phyloP scores from a whole-genome alignment of 2,888 invertebrate species.

The Philonicus albiceps region DNA sequence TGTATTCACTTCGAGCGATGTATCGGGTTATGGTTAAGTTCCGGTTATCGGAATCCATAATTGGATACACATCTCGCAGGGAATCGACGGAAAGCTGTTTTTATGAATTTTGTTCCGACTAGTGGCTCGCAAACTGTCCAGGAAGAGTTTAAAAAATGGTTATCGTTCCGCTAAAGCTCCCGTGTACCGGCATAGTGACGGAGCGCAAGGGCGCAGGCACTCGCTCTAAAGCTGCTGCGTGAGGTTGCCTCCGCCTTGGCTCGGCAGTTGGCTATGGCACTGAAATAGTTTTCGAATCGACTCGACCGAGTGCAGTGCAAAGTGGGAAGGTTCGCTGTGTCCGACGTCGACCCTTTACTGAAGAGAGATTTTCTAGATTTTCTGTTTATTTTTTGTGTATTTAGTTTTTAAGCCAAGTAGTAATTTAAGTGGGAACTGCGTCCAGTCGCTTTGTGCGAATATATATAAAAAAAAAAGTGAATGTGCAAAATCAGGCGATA shows the following conservation, averaged over 20 bases:
- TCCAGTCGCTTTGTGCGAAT: background rate
- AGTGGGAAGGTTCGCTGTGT: background rate
- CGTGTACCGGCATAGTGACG: background rate
- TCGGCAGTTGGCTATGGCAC: background rate
- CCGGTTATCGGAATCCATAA: too few relatives aligned
- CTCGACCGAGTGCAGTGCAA: constrained; percentile 2
- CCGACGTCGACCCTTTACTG: background rate
- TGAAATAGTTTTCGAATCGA: background rate
- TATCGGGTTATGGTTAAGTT: background rate
- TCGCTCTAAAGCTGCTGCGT: background rate
- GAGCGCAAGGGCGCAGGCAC: background rate
- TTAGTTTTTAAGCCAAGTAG: background rate
- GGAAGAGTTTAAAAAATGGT: background rate
- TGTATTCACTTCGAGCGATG: too few relatives aligned
- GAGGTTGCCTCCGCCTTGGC: background rate
- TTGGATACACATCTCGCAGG: background rate
- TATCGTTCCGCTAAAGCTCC: background rate
- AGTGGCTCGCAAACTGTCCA: background rate
- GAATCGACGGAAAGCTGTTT: background rate
- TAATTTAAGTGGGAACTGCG: background rate
- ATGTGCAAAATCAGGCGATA: background rate
- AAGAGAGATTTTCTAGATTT: background rate
- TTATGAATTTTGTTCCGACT: background rate
- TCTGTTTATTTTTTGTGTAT: constrained; percentile 9
- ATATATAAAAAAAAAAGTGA: background rate